Percentiles rank a stretch among this genome's conserved stretches.
Evolutionary conservation across 1,140 invertebrate species (phyloP).

Genomic region (Caenorhabditis inopinata): DNA sequence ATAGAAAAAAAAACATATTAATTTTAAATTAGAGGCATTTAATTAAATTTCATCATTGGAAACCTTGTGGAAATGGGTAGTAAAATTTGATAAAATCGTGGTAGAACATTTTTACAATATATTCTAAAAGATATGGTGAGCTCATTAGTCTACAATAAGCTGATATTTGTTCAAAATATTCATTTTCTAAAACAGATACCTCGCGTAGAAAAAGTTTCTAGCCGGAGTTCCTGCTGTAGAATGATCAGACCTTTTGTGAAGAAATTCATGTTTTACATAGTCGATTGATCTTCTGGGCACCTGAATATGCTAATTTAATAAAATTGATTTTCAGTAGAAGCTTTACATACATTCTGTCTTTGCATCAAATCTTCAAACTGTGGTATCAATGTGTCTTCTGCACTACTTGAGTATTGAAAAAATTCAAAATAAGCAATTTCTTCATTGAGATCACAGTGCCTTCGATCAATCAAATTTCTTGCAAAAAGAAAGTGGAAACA

Average conservation of each 20-base stretch:
- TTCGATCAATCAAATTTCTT: neutral
- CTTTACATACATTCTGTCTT: neutral
- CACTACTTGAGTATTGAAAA: slow-evolving; percentile 8
- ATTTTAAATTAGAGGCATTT: too few relatives aligned
- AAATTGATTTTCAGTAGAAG: neutral
- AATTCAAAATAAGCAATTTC: slow-evolving; percentile 2
- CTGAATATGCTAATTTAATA: neutral
- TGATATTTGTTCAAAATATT: neutral
- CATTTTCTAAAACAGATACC: neutral
- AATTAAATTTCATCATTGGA: neutral
- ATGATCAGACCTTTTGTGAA: slow-evolving; percentile 10
- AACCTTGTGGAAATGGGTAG: slow-evolving; percentile 12
- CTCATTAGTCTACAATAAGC: neutral
- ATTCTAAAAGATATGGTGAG: slow-evolving; percentile 25
- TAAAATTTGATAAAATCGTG: slow-evolving; percentile 22
- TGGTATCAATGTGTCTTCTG: neutral
- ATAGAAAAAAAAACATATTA: too few relatives aligned
- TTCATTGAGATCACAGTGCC: slow-evolving; percentile 35
- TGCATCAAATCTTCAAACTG: neutral
- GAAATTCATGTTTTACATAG: neutral
- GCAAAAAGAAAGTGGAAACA: neutral
- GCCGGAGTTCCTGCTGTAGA: slow-evolving; percentile 25
- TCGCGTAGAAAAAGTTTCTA: neutral
- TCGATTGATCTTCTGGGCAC: neutral
- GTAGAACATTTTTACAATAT: slow-evolving; percentile 37